Base-by-base conservation (phyloP, 2,113 vertebrate genomes). In the Micronycteris hirsuta region DNA sequence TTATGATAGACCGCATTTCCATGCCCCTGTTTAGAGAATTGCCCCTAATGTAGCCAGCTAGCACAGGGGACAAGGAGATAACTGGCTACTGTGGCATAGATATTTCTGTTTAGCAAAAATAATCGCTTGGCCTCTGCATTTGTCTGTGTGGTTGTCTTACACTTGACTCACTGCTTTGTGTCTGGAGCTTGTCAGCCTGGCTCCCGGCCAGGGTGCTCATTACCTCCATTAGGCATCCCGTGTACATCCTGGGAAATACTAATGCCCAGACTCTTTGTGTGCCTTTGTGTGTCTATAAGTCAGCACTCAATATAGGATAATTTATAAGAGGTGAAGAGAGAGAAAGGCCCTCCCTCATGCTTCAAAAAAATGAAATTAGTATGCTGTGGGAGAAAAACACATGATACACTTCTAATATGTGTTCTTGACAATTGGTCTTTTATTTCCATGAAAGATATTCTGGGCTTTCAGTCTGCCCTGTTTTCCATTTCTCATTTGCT, bases 301-400 rank as follows among this genome's bases (percentile, higher is more conserved):
- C 56, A 83, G 54, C 54, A 49, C 31, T 94, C n/a, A 36, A 22
- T 36, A 76, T 67, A 73, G 65, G 93, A 92, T 87, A 93, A 90
- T 94, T 96, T 82, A 84, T 81, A 65, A 31, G 20, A 77, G 7
- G 6, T 16, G 16, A 94, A 86, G 86, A 95, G 22, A 78, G 58
- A 92, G 43, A 94, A 90, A 14, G 17, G 61, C 73, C n/a, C 14
- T 78, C 49, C 52, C 31, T 49, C 16, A 31, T 49, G 52, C 61
- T 86, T 97, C 70, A 91, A 91, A 89, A 89, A 95, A 91, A 67
- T 91, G 56, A 96, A 96, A 96, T 95, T 96, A 95, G 36, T 94
- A 63, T 87, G 89, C n/a, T 70, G 52, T 94, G 87, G 83, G 76
- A 92, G 71, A 82, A 73, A 83, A 70, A 92, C 70, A 36, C 67